Base-by-base conservation (phyloP, 2,113 vertebrate genomes). In the Holacanthus passer region DNA sequence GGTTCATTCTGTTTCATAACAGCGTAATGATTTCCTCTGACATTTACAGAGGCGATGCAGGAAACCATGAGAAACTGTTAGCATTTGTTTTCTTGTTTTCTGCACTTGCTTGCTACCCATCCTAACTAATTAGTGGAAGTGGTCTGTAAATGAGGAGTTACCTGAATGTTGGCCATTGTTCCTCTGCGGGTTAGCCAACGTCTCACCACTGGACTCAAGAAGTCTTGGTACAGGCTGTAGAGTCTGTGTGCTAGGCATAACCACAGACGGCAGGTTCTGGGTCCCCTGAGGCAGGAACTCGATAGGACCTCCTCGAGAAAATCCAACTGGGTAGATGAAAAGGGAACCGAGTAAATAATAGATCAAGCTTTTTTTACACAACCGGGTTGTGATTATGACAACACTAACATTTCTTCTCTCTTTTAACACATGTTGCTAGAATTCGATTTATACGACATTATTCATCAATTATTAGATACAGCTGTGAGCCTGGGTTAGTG, bases 21-120 rank as follows among this genome's bases (percentile, higher is more conserved):
- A 47, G 19, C 7, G 14, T 43, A 41, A 43, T 47, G 1, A 22
- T 72, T 31, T 56, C 52, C 37, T 29, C 43, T 50, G n/a, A 66
- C 39, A 39, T 52, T 70, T 88, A 95, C 92, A 87, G 29, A 96
- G 90, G 86, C 94, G 95, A 90, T 92, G 95, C 89, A 93, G 37
- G 11, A 37, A 68, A 22, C 13, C 12, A 19, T 19, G 37, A 58
- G 13, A 1, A n/a, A 35, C 50, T 47, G 13, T 17, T 13, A 16
- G 2, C 11, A 2, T 41, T 20, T 45, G 6, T 64, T 43, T 9
- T n/a, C 11, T 77, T 16, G 7, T 37, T 37, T 24, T 14, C 29
- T 16, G 8, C 16, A 29, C 24, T 22, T 24, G 12, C 39, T 39
- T 39, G 24, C 24, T 19, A 13, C 9, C 16, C 50, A 41, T 70